These are phyloP conservation scores for Mormyrus proboscirostris DNA, from an alignment of 2,797 vertebrate genomes.

Conservation along the genomic window DNA sequence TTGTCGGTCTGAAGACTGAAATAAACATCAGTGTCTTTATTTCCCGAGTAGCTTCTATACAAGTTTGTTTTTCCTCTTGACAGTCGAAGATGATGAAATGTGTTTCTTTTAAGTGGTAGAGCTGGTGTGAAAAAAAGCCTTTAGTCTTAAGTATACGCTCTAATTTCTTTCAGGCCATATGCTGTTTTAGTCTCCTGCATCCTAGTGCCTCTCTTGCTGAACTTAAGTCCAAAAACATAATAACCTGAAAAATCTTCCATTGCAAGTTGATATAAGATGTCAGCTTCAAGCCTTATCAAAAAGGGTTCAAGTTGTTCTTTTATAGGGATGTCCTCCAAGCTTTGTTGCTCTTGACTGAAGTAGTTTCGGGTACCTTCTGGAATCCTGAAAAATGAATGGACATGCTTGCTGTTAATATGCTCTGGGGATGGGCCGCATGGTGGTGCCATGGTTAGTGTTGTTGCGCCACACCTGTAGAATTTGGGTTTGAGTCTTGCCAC, in stretches of 20 bases:
- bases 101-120: neutral
- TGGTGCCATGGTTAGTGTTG: neutral
- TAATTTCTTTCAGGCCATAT: neutral
- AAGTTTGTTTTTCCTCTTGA: neutral
- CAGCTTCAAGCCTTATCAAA: neutral
- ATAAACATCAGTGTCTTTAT: neutral
- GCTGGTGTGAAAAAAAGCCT: neutral
- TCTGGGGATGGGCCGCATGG: neutral
- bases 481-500: neutral
- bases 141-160: neutral
- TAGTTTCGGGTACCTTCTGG: neutral
- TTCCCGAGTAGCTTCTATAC: neutral
- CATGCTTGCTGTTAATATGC: neutral
- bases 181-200: neutral
- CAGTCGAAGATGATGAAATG: neutral
- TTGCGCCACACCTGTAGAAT: neutral
- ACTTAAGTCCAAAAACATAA: neutral
- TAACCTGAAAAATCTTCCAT: neutral
- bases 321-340: neutral
- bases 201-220: neutral
- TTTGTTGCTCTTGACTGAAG: neutral
- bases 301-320: neutral
- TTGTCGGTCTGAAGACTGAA: neutral
- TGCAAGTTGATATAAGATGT: neutral
- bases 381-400: neutral